Percentiles rank a stretch among this genome's conserved stretches.
Evolutionary conservation across 1,140 invertebrate species (phyloP).

Genomic region (Lanistes nyassanus): DNA sequence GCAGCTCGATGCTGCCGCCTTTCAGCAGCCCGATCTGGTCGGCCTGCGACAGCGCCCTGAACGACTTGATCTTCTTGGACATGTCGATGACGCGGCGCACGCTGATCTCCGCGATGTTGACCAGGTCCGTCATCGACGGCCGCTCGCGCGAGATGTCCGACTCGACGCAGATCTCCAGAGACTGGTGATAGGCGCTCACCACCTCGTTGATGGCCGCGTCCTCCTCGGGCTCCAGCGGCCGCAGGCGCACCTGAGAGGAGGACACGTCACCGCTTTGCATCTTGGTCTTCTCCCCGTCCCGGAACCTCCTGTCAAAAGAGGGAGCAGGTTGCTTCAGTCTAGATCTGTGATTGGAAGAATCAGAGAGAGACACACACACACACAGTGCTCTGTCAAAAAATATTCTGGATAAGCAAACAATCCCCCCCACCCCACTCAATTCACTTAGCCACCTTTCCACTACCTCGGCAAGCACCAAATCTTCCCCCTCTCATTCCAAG

Average conservation of each 20-base stretch:
- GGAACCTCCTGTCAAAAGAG: conserved; percentile 55
- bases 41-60: conserved; percentile 63
- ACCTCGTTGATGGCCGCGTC: conserved; percentile 60
- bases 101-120: conserved; percentile 67
- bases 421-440: too few relatives aligned
- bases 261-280: conserved; percentile 57
- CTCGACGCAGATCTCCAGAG: conserved; percentile 62
- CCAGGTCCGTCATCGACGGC: conserved; percentile 61
- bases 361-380: conserved; percentile 12
- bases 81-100: conserved; percentile 67
- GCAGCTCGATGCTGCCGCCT: conserved; percentile 70
- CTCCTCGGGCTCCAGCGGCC: conserved; percentile 58
- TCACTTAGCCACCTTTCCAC: too few relatives aligned
- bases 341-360: conserved; percentile 29
- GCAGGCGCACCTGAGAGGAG: conserved; percentile 50
- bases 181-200: conserved; percentile 60
- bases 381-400: too few relatives aligned
- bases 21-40: conserved; percentile 70
- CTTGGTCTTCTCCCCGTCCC: conserved; percentile 53
- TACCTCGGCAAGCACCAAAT: too few relatives aligned
- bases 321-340: conserved; percentile 24
- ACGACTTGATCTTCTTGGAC: conserved; percentile 67
- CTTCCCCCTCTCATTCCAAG: too few relatives aligned
- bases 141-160: conserved; percentile 55
- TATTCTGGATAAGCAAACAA: too few relatives aligned